Conservation (phyloP, 2,797 vertebrate genomes). For the Alexandromys oeconomus region DNA sequence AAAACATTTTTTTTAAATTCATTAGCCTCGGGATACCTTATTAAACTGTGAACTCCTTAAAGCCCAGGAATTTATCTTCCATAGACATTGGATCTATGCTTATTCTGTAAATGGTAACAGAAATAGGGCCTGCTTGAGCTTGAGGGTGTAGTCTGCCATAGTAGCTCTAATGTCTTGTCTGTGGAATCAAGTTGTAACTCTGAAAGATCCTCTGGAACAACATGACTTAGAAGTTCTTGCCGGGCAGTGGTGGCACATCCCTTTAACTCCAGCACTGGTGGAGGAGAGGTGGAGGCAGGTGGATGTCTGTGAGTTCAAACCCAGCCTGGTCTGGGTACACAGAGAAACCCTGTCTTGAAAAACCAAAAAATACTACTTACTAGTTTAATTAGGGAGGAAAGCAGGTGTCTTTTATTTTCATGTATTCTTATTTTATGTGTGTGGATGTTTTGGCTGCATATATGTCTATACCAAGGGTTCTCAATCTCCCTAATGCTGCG, state of each 20-base stretch:
- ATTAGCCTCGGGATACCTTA: neutral
- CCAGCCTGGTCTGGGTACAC: no score
- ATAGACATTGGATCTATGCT: neutral
- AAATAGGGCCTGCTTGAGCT: constrained; percentile 1
- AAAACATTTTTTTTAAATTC: neutral
- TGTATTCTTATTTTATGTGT: neutral
- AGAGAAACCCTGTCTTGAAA: no score
- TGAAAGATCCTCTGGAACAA: neutral
- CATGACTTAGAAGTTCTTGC: neutral
- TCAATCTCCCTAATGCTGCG: no score
- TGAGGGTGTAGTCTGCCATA: neutral
- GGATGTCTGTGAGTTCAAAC: no score
- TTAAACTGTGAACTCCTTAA: constrained; percentile 14
- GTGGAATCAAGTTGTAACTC: constrained; percentile 12
- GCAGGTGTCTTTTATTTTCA: neutral
- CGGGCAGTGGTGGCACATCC: no score
- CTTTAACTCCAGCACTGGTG: no score
- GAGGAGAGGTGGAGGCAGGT: no score
- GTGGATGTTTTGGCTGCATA: neutral
- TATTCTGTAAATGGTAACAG: constrained; percentile 15
- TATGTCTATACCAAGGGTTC: no score
- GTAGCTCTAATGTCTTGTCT: neutral
- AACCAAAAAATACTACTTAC: neutral
- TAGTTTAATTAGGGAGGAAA: constrained; percentile 37
- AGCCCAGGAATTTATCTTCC: neutral